phyloP scores from a whole-genome alignment of 1,140 invertebrate species.

The Dinoponera quadriceps region DNA sequence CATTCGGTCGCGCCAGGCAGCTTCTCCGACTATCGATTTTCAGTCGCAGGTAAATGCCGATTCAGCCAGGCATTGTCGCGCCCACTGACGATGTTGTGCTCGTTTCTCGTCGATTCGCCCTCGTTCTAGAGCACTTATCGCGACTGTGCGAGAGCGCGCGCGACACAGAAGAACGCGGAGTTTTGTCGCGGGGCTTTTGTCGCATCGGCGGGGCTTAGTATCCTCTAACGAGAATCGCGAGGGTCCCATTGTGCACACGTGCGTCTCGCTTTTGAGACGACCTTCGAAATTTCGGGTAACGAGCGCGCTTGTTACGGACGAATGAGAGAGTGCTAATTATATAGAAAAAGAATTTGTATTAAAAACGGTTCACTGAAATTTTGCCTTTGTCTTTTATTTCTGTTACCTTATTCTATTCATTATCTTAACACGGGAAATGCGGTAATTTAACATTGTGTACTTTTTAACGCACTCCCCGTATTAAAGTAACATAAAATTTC shows the following conservation, averaged over 20 bases:
- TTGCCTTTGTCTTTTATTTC: no score
- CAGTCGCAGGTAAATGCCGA: conserved; percentile 40
- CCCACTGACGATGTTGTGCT: conserved; percentile 18
- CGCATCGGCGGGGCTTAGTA: conserved; percentile 9
- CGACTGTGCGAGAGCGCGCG: background rate
- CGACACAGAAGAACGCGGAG: background rate
- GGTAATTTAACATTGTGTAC: no score
- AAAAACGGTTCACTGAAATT: no score
- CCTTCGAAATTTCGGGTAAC: conserved; percentile 31
- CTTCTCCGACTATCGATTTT: conserved; percentile 46
- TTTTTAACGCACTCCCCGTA: no score
- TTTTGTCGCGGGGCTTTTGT: background rate
- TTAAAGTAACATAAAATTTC: no score
- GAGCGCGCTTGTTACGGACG: conserved; percentile 5
- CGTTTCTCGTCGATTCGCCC: conserved; percentile 41
- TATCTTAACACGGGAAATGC: no score
- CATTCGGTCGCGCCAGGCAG: background rate
- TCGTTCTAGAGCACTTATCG: conserved; percentile 40
- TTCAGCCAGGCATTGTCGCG: conserved; percentile 39
- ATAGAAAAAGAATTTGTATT: no score
- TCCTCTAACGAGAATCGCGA: conserved; percentile 36
- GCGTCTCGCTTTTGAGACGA: background rate
- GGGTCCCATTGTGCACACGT: background rate
- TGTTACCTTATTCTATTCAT: no score
- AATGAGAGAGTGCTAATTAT: background rate